Conservation (phyloP, 2,888 invertebrate genomes). For the Eristalis tenax region DNA sequence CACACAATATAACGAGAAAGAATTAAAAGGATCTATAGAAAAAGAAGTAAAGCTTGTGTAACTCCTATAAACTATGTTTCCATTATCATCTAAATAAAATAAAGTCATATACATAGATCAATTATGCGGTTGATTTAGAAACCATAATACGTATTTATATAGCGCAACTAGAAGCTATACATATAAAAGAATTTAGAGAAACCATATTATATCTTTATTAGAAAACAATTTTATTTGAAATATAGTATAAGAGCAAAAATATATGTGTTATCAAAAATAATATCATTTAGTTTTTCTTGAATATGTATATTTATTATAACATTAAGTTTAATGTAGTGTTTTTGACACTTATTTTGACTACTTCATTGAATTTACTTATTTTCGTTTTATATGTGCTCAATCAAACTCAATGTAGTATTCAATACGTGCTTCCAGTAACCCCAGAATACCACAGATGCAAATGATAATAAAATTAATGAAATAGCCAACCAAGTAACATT, state of each 20-base stretch:
- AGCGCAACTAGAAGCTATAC: slow-evolving; percentile 59
- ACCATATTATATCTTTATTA: slow-evolving; percentile 62
- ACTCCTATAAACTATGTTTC: slow-evolving; percentile 17
- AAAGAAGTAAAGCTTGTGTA: slow-evolving; percentile 41
- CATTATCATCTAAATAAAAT: slow-evolving; percentile 18
- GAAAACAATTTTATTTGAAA: slow-evolving; percentile 61
- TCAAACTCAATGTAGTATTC: slow-evolving; percentile 61
- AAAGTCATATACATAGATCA: slow-evolving; percentile 23
- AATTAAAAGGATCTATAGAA: slow-evolving; percentile 10
- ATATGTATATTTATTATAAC: slow-evolving; percentile 40
- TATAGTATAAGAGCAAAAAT: slow-evolving; percentile 45
- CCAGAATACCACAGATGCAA: slow-evolving; percentile 66
- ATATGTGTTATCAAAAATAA: slow-evolving; percentile 59
- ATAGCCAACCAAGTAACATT: slow-evolving; percentile 67
- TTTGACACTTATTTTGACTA: slow-evolving; percentile 52
- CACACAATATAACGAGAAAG: slow-evolving; percentile 31
- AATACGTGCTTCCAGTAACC: slow-evolving; percentile 53
- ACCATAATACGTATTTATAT: slow-evolving; percentile 17
- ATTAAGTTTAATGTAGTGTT: slow-evolving; percentile 41
- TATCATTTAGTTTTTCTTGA: slow-evolving; percentile 40
- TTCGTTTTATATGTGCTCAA: slow-evolving; percentile 14
- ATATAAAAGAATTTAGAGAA: slow-evolving; percentile 51
- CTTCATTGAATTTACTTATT: slow-evolving; percentile 63
- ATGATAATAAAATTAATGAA: slow-evolving; percentile 65
- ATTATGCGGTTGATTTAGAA: slow-evolving; percentile 27